Percentiles rank a stretch among this genome's conserved stretches.
phyloP scores from a whole-genome alignment of 2,888 invertebrate genomes.

The Silvanus unidentatus region DNA sequence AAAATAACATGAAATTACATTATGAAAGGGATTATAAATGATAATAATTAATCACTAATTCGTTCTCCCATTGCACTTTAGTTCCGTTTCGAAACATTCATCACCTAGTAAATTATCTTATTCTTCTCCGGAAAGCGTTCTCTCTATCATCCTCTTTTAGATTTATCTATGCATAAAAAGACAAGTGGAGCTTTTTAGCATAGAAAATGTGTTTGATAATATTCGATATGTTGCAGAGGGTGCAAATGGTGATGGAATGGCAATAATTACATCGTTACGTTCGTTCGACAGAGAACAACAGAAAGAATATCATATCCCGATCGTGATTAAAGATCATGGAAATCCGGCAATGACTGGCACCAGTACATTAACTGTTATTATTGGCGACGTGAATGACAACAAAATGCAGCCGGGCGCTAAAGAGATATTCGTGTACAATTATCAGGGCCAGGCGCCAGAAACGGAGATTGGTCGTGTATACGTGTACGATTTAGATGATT shows the following conservation, averaged over 20 bases:
- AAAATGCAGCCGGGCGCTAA: constrained; percentile 98
- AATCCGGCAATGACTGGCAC: constrained; percentile 96
- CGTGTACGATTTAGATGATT: constrained; percentile 96
- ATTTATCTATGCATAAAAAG: neutral
- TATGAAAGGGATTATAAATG: constrained; percentile 9
- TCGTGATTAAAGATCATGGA: constrained; percentile 95
- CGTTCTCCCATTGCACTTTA: constrained; percentile 2
- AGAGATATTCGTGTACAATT: constrained; percentile 96
- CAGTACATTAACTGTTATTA: constrained; percentile 90
- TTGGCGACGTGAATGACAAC: constrained; percentile 97
- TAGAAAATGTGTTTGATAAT: neutral
- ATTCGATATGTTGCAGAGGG: constrained; percentile 60
- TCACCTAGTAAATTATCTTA: neutral
- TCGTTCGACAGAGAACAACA: constrained; percentile 94
- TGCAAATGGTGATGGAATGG: constrained; percentile 96
- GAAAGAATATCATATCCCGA: constrained; percentile 94
- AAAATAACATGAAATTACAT: constrained; percentile 7
- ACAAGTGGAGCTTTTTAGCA: neutral
- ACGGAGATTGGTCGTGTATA: constrained; percentile 73
- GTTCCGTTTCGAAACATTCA: neutral
- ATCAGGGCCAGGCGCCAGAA: constrained; percentile 53
- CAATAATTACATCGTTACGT: constrained; percentile 87
- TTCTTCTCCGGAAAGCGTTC: too few relatives aligned
- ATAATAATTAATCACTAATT: constrained; percentile 4
- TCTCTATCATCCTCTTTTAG: neutral